A percentile compares a stretch with the other conserved stretches of the same genome.
phyloP scores from a whole-genome alignment of 2,113 vertebrate species.

The Malurus elegans region DNA sequence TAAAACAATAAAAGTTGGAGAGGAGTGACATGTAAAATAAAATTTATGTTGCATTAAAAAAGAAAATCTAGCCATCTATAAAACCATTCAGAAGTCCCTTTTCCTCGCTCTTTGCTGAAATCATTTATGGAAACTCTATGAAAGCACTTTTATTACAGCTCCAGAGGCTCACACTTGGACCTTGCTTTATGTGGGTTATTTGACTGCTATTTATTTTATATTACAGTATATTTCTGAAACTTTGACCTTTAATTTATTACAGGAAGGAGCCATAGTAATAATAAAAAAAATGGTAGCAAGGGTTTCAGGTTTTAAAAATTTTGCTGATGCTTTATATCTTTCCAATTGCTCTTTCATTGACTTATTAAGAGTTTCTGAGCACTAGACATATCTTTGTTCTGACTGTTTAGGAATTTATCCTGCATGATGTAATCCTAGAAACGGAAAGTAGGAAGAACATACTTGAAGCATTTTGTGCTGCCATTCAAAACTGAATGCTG shows the following conservation, averaged over 20 bases:
- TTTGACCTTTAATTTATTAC: not conserved
- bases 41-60: constrained; percentile 26
- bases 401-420: not conserved
- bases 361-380: not conserved
- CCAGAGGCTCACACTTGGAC: not conserved
- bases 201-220: not conserved
- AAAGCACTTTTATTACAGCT: not conserved
- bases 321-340: not conserved
- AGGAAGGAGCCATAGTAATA: not conserved
- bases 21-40: constrained; percentile 27
- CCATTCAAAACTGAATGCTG: not conserved
- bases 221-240: not conserved
- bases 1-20: constrained; percentile 16
- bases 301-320: not conserved
- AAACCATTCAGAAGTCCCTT: not conserved
- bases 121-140: not conserved
- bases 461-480: not conserved
- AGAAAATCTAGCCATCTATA: not conserved
- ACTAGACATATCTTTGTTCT: not conserved
- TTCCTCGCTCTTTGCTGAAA: not conserved
- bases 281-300: not conserved
- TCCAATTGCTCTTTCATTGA: not conserved
- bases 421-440: not conserved
- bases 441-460: not conserved
- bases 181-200: not conserved